A percentile compares a stretch with the other conserved stretches of the same genome.
phyloP scores from a whole-genome alignment of 2,113 vertebrate genomes.

The Anthoscopus minutus region DNA sequence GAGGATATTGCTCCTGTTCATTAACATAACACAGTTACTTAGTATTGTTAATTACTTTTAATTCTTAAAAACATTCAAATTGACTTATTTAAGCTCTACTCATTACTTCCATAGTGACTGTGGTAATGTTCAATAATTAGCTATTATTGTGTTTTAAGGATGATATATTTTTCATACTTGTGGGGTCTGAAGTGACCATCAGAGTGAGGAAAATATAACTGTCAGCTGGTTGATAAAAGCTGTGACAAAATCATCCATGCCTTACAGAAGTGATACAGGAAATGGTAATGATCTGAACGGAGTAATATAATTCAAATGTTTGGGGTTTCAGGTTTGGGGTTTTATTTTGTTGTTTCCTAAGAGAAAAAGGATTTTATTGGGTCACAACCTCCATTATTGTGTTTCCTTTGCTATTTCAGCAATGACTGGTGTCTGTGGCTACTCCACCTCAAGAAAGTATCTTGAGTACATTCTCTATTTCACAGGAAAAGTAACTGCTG shows the following conservation, averaged over 20 bases:
- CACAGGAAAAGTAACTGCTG: neutral
- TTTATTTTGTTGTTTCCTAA: neutral
- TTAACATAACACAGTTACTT: neutral
- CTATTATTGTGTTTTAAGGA: constrained; percentile 8
- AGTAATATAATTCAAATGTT: neutral
- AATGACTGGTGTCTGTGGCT: neutral
- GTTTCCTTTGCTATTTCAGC: neutral
- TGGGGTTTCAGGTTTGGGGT: rapidly evolving
- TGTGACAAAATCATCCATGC: neutral
- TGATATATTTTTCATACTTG: neutral
- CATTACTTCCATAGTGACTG: constrained; percentile 80
- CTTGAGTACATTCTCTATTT: neutral
- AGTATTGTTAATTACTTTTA: neutral
- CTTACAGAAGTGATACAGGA: neutral
- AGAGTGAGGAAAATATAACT: neutral
- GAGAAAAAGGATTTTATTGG: neutral
- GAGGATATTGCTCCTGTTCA: neutral
- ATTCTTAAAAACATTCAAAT: neutral
- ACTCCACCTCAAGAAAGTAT: neutral
- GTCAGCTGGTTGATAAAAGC: neutral
- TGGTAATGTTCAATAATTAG: constrained; percentile 83
- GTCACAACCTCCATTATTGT: neutral
- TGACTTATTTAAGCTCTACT: constrained; percentile 70
- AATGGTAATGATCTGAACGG: neutral
- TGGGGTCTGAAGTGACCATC: neutral